phyloP scores from a whole-genome alignment of 1,140 invertebrate species.

The Drosophila virilis region DNA sequence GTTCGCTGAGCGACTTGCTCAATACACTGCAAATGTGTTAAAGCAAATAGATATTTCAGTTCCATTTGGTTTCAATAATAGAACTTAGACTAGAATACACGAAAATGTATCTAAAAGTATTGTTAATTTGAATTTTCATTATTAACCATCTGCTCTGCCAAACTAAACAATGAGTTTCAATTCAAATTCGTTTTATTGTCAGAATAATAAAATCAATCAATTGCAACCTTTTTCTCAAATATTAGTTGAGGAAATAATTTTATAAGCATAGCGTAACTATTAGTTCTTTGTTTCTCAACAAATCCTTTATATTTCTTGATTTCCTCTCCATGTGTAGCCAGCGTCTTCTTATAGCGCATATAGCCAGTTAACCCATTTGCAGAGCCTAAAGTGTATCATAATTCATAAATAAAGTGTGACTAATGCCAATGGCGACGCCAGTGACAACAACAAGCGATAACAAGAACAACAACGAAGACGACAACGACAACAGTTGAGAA shows the following conservation, averaged over 20 bases:
- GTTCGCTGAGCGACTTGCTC: constrained; percentile 4
- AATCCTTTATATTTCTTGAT: background rate
- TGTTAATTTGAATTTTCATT: too few species aligned
- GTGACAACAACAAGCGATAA: constrained; percentile 23
- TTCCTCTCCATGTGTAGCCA: background rate
- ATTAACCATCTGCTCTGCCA: too few species aligned
- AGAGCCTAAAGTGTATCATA: constrained; percentile 58
- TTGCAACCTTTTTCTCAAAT: too few species aligned
- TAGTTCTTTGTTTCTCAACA: too few species aligned
- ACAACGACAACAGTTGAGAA: constrained; percentile 40
- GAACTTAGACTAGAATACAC: background rate
- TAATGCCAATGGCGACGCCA: constrained; percentile 62
- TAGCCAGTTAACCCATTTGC: constrained; percentile 40
- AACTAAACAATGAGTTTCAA: too few species aligned
- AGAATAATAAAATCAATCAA: too few species aligned
- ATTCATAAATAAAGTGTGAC: constrained; percentile 83
- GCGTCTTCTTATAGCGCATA: background rate
- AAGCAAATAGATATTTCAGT: background rate
- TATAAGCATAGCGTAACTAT: too few species aligned
- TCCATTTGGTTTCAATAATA: background rate
- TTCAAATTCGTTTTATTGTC: background rate
- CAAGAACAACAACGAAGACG: constrained; percentile 5
- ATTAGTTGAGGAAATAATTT: too few species aligned
- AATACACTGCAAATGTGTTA: constrained; percentile 20
- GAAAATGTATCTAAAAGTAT: background rate